Evolutionary conservation across 1,140 invertebrate species (phyloP), one percentile per base, ranked within the genome.

Genomic region (Pachyrhynchus sulphureomaculatus): DNA sequence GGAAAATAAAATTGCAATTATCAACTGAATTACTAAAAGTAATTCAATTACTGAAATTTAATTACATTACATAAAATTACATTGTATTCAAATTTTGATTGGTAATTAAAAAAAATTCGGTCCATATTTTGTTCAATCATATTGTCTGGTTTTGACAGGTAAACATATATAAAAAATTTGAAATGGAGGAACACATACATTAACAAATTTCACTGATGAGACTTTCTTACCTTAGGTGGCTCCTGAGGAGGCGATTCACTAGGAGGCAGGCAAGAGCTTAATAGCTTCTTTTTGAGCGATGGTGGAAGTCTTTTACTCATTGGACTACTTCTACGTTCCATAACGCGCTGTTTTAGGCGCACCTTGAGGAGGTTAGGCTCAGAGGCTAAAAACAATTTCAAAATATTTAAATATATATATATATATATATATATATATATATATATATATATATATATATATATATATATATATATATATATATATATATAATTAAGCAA

Each of bases 341-440:
- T 90, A 72, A 96, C 91, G 77, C 93, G 90, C 81, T 95, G 92
- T 84, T 97, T 97, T 74, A 97, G 84, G 73, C 93, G 90, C 80
- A 96, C 90, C 85, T 97, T 97, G 80, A 95, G 84, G 80, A 96
- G 86, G 85, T 98, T 97, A 67, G 95, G 94, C 86, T 97, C 95
- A 80, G 95, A 97, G 75, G 94, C 95, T 96, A 56, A 86, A 77
- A 79, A 65, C 41, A 53, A 9, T 20, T 12, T 17, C n/a, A 20
- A 49, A 33, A 24, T 12, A 47, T 9, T 12, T 21, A 47, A 23
- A 47, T 15, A 47, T 9, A 47, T 21, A 47, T 10, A 12, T 47
- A 18, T 15, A 47, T 24, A 18, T 47, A 18, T 9, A 20, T 18
- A 18, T 42, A 5, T 42, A 15, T 18, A 15, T 15, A 42, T 42